Percentiles rank a stretch among this genome's conserved stretches.
Conservation (phyloP, 1,140 invertebrate genomes). For the Drosophila sucinea region DNA sequence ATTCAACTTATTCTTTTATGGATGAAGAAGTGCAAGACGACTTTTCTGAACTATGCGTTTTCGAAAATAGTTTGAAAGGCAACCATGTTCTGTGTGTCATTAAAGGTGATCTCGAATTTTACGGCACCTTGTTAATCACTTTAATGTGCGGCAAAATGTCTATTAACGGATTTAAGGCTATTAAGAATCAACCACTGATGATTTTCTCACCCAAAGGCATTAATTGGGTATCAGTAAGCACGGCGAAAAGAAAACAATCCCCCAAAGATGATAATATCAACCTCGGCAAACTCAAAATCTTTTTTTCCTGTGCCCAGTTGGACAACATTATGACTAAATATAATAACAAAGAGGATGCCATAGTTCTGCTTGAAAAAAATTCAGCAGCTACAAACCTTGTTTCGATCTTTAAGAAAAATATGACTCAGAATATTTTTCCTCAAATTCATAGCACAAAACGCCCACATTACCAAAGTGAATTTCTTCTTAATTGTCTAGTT, state of each 20-base stretch:
- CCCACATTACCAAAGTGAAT: conserved; percentile 58
- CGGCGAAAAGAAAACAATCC: conserved; percentile 26
- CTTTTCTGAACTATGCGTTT: conserved; percentile 36
- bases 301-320: conserved; percentile 57
- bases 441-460: conserved; percentile 57
- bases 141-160: conserved; percentile 43
- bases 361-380: conserved; percentile 71
- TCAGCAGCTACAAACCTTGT: conserved; percentile 39
- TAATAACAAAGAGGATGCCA: conserved; percentile 54
- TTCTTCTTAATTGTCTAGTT: conserved; percentile 69
- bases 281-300: conserved; percentile 38
- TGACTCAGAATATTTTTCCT: conserved; percentile 83
- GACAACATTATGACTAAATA: conserved; percentile 49
- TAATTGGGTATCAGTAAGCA: conserved; percentile 47
- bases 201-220: conserved; percentile 64
- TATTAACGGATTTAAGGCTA: conserved; percentile 48
- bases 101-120: conserved; percentile 52
- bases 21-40: background rate
- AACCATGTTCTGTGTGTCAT: conserved; percentile 59
- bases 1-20: background rate
- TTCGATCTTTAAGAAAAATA: conserved; percentile 66
- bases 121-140: conserved; percentile 56
- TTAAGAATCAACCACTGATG: conserved; percentile 7
- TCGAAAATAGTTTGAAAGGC: conserved; percentile 59
- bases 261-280: conserved; percentile 4